Percentiles rank a stretch among this genome's conserved stretches.
Evolutionary conservation across 2,113 vertebrate species (phyloP).

Genomic region (Phalacrocorax carbo): DNA sequence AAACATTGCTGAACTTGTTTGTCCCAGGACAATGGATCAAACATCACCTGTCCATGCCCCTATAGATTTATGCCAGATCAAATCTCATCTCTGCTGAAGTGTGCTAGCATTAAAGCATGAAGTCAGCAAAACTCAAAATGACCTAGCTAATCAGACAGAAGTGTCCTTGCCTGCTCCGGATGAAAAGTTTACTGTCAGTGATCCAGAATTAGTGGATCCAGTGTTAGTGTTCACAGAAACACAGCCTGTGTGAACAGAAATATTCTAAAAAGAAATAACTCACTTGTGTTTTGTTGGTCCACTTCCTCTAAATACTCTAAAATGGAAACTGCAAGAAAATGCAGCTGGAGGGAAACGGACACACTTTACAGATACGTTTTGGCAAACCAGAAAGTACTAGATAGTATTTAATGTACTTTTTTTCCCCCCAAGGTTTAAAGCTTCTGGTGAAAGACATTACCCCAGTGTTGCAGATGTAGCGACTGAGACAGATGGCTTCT

Average conservation of each 20-base stretch:
- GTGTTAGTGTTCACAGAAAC: background rate
- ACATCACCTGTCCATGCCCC: background rate
- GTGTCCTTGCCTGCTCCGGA: background rate
- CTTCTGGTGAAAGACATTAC: background rate
- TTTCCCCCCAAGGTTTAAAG: background rate
- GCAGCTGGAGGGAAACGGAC: background rate
- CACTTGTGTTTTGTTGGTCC: background rate
- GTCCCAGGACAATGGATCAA: background rate
- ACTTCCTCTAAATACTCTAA: background rate
- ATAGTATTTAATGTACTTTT: background rate
- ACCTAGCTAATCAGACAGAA: background rate
- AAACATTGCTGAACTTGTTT: background rate
- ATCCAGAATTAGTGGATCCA: background rate
- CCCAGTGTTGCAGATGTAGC: background rate
- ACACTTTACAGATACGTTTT: background rate
- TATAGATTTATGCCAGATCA: background rate
- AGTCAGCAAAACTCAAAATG: conserved; percentile 4
- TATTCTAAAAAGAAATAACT: background rate
- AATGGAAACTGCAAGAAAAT: background rate
- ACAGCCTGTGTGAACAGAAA: background rate
- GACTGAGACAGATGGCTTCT: background rate
- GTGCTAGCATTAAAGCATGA: background rate
- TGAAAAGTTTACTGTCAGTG: background rate
- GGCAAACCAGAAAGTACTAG: background rate
- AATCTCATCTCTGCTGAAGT: background rate